Conservation (phyloP, 2,888 invertebrate genomes). For the Philereme vetulata region DNA sequence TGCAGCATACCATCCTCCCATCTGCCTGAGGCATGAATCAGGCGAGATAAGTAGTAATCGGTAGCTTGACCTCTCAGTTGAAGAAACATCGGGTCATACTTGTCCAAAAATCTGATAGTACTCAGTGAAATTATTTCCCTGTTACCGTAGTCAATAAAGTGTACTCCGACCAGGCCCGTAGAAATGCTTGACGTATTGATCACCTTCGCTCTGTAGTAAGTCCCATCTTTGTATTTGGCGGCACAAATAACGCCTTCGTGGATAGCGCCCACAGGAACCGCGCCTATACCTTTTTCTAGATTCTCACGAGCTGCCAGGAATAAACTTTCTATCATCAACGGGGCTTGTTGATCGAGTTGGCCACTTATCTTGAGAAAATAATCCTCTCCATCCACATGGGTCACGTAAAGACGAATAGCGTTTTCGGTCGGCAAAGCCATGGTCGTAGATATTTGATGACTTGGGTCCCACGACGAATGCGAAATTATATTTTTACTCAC, state of each 20-base stretch:
- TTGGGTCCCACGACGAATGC: slow-evolving; percentile 29
- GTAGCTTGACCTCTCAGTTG: slow-evolving; percentile 83
- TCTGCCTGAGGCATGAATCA: slow-evolving; percentile 75
- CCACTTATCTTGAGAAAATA: slow-evolving; percentile 89
- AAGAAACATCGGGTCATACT: slow-evolving; percentile 74
- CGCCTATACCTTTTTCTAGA: slow-evolving; percentile 72
- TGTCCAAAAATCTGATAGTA: slow-evolving; percentile 83
- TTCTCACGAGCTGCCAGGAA: slow-evolving; percentile 67
- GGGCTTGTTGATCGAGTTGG: slow-evolving; percentile 85
- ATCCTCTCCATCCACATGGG: slow-evolving; percentile 87
- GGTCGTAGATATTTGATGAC: slow-evolving; percentile 34
- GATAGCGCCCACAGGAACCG: slow-evolving; percentile 75
- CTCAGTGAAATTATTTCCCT: slow-evolving; percentile 83
- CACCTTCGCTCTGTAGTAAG: slow-evolving; percentile 86
- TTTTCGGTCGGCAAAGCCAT: slow-evolving; percentile 68
- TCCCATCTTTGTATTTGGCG: slow-evolving; percentile 87
- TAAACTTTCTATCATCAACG: slow-evolving; percentile 82
- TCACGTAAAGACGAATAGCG: slow-evolving; percentile 81
- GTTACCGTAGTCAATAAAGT: slow-evolving; percentile 88
- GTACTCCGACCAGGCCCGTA: slow-evolving; percentile 85
- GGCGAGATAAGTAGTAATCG: slow-evolving; percentile 84
- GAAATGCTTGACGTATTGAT: slow-evolving; percentile 71
- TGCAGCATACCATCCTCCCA: slow-evolving; percentile 80
- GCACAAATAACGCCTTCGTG: slow-evolving; percentile 85
- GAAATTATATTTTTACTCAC: slow-evolving; percentile 51